Conservation (phyloP, 2,797 vertebrate genomes). For the Coilia nasus region DNA sequence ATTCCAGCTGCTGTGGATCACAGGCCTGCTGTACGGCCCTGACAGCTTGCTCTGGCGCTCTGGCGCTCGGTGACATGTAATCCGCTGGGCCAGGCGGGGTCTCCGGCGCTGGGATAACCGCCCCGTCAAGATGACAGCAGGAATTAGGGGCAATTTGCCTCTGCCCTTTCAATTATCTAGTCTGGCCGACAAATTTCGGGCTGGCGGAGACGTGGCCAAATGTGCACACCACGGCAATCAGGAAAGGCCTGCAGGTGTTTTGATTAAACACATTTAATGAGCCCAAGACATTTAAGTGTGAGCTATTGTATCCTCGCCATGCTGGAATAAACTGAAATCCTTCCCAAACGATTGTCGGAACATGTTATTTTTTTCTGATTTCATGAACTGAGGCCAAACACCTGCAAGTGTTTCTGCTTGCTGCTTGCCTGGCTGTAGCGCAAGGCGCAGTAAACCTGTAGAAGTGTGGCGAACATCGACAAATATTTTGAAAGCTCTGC, state of each 20-base stretch:
- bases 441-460: neutral
- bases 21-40: constrained; percentile 51
- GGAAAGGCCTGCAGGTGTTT: constrained; percentile 24
- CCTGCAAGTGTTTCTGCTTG: constrained; percentile 6
- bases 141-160: constrained; percentile 22
- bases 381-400: neutral
- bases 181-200: constrained; percentile 1
- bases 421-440: neutral
- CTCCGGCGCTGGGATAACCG: constrained; percentile 40
- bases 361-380: neutral
- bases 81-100: constrained; percentile 53
- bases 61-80: constrained; percentile 63
- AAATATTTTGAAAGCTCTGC: neutral
- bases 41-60: constrained; percentile 62
- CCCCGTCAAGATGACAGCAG: constrained; percentile 16
- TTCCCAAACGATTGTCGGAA: constrained; percentile 18
- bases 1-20: constrained; percentile 48
- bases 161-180: constrained; percentile 25
- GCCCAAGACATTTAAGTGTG: neutral
- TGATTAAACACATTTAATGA: constrained; percentile 23
- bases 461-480: neutral
- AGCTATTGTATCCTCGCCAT: constrained; percentile 19
- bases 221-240: neutral
- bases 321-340: constrained; percentile 7
- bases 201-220: neutral